Conservation (phyloP, 2,797 vertebrate species). For the Anguilla megastoma region DNA sequence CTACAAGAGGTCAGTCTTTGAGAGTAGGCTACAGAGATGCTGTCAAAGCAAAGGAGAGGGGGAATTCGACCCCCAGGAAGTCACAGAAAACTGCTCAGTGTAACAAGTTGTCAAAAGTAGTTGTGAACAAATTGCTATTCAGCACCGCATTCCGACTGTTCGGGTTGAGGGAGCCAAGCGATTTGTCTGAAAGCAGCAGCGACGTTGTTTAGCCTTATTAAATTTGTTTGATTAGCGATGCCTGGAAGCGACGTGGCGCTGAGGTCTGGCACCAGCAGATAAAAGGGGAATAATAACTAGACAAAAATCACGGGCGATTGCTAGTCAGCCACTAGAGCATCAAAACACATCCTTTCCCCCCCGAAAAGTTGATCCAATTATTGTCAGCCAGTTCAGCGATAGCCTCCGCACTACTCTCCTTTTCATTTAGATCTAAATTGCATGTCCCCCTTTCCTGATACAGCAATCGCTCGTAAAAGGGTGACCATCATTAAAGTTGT, state of each 20-base stretch:
- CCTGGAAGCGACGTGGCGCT: slow-evolving; percentile 75
- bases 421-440: slow-evolving; percentile 96
- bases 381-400: slow-evolving; percentile 81
- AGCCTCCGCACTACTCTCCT: slow-evolving; percentile 76
- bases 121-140: slow-evolving; percentile 72
- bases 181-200: slow-evolving; percentile 68
- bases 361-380: slow-evolving; percentile 94
- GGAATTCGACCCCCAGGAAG: background rate
- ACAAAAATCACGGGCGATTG: slow-evolving; percentile 71
- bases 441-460: slow-evolving; percentile 85
- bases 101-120: slow-evolving; percentile 11
- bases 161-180: slow-evolving; percentile 57
- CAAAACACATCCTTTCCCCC: slow-evolving; percentile 82
- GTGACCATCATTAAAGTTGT: slow-evolving; percentile 99
- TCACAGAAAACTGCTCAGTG: background rate
- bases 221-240: slow-evolving; percentile 84
- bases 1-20: background rate
- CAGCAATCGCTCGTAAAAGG: slow-evolving; percentile 92
- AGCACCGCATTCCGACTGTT: slow-evolving; percentile 63
- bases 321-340: slow-evolving; percentile 86
- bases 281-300: slow-evolving; percentile 82
- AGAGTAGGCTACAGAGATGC: background rate
- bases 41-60: background rate
- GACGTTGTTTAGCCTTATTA: slow-evolving; percentile 83
- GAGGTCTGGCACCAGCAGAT: slow-evolving; percentile 88